Conservation (phyloP, 1,140 invertebrate species). For the Aricia agestis region DNA sequence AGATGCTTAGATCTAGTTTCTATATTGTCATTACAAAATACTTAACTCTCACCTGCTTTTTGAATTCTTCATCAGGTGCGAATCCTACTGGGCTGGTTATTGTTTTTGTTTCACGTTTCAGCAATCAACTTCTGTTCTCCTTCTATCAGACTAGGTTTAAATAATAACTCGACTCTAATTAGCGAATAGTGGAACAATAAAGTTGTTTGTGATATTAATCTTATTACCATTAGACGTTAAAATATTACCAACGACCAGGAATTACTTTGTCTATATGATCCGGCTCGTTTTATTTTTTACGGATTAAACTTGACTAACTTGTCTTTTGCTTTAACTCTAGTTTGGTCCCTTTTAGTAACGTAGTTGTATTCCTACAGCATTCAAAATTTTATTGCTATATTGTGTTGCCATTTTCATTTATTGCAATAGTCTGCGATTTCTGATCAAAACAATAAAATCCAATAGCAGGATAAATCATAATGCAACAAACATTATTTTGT, state of each 20-base stretch:
- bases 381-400: too few relatives aligned
- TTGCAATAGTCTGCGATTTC: not conserved
- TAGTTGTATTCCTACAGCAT: too few relatives aligned
- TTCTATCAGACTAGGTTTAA: not conserved
- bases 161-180: too few relatives aligned
- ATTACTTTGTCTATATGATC: not conserved
- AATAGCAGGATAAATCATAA: not conserved
- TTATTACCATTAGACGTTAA: not conserved
- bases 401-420: too few relatives aligned
- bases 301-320: not conserved
- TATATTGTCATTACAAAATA: constrained; percentile 3
- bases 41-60: constrained; percentile 4
- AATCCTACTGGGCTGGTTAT: not conserved
- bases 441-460: not conserved
- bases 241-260: not conserved
- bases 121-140: not conserved
- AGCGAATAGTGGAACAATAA: too few relatives aligned
- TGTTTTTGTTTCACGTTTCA: not conserved
- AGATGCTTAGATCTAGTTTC: constrained; percentile 15
- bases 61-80: not conserved
- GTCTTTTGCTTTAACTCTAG: not conserved
- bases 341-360: too few relatives aligned
- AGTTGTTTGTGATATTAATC: not conserved
- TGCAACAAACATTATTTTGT: constrained; percentile 1
- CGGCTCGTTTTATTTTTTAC: not conserved